These are phyloP conservation scores for Drosophila arizonae DNA, from an alignment of 1,140 invertebrate species.

Conservation along the genomic window DNA sequence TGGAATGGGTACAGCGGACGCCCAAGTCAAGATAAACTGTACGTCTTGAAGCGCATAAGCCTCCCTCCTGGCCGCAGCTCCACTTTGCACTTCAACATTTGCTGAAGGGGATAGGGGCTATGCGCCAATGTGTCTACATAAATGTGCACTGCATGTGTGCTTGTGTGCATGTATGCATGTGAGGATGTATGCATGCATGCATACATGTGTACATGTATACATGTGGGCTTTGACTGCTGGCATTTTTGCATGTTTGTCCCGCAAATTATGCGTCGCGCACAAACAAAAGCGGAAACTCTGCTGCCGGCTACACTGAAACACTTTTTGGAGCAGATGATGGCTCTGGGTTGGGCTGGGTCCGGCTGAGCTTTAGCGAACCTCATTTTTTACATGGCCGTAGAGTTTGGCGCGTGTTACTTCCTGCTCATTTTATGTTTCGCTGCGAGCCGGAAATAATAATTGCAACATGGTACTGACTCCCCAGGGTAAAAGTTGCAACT, in stretches of 20 bases:
- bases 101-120: constrained; percentile 45
- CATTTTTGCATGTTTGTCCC: constrained; percentile 81
- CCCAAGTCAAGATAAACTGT: constrained; percentile 74
- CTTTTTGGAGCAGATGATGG: constrained; percentile 54
- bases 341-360: constrained; percentile 1
- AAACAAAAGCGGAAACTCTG: constrained; percentile 73
- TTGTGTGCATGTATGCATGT: constrained; percentile 21
- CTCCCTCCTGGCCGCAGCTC: constrained; percentile 37
- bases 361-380: constrained; percentile 31
- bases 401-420: constrained; percentile 58
- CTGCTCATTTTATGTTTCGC: constrained; percentile 78
- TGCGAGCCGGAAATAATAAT: constrained; percentile 78
- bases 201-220: constrained; percentile 21
- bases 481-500: constrained; percentile 29
- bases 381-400: constrained; percentile 58
- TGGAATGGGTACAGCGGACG: constrained; percentile 49
- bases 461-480: constrained; percentile 71
- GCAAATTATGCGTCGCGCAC: constrained; percentile 78
- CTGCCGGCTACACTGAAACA: constrained; percentile 44
- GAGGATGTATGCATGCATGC: no score
- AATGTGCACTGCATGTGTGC: constrained; percentile 20
- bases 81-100: constrained; percentile 70
- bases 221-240: constrained; percentile 66
- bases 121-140: constrained; percentile 55
- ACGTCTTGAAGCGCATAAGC: constrained; percentile 64